Conservation (phyloP, 2,797 vertebrate species). For the Microcaecilia unicolor region DNA sequence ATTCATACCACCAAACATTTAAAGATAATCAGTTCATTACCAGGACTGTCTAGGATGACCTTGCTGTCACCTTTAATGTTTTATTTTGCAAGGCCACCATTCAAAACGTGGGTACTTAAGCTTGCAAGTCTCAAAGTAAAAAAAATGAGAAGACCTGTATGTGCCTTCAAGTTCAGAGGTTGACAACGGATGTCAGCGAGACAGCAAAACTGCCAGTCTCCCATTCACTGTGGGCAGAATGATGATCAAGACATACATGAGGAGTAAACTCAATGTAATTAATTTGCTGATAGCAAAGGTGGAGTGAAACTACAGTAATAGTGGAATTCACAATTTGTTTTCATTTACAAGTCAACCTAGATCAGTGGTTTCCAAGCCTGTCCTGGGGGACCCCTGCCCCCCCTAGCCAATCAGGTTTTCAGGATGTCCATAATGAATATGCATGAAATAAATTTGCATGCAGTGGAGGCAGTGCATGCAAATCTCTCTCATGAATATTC, state of each 20-base stretch:
- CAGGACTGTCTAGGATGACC: conserved; percentile 16
- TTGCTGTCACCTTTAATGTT: conserved; percentile 19
- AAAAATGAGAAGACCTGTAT: background rate
- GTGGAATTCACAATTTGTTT: too few relatives aligned
- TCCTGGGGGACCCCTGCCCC: too few relatives aligned
- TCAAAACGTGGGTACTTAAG: conserved; percentile 3
- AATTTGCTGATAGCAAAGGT: too few relatives aligned
- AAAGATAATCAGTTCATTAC: conserved; percentile 35
- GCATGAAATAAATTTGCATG: too few relatives aligned
- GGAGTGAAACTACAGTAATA: too few relatives aligned
- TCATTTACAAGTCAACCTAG: too few relatives aligned
- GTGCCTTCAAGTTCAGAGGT: background rate
- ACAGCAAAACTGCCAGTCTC: background rate
- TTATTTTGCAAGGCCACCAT: conserved; percentile 19
- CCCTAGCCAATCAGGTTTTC: too few relatives aligned
- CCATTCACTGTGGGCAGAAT: background rate
- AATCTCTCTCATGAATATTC: too few relatives aligned
- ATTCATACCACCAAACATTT: conserved; percentile 17
- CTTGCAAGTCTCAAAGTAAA: background rate
- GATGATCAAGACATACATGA: background rate
- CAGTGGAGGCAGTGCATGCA: too few relatives aligned
- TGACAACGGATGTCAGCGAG: background rate
- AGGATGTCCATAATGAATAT: too few relatives aligned
- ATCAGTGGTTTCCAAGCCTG: too few relatives aligned
- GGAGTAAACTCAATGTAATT: too few relatives aligned